Percentiles rank a stretch among this genome's conserved stretches.
Conservation (phyloP, 2,797 vertebrate species). For the Ciconia nigra region DNA sequence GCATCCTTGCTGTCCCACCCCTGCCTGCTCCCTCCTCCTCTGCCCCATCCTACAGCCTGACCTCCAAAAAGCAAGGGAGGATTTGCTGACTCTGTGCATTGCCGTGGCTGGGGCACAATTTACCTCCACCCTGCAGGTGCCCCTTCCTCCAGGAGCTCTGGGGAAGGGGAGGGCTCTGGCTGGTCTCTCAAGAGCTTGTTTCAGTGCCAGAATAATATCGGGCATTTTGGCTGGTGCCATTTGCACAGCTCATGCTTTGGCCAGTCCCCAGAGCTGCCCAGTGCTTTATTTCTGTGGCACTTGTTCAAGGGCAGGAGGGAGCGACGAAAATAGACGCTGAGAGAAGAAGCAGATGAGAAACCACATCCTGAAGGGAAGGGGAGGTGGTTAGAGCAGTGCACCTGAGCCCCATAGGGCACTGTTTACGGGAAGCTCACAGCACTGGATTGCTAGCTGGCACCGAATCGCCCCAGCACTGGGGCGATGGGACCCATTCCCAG, state of each 20-base stretch:
- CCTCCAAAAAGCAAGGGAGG: not conserved
- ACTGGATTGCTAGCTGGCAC: not conserved
- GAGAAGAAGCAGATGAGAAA: not conserved
- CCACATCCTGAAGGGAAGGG: not conserved
- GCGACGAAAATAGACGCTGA: fast-evolving
- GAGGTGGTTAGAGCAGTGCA: not conserved
- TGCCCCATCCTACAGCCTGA: not conserved
- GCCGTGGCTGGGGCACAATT: fast-evolving
- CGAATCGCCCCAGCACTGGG: fast-evolving
- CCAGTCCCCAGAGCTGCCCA: not conserved
- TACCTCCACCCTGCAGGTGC: not conserved
- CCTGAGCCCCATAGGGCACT: not conserved
- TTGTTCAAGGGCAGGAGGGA: not conserved
- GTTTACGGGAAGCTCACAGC: not conserved
- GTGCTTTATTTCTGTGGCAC: not conserved
- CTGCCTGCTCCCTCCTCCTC: not conserved
- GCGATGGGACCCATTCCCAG: not conserved
- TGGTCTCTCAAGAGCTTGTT: not conserved
- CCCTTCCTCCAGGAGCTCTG: not conserved
- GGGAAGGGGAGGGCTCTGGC: not conserved
- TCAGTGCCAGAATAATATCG: not conserved
- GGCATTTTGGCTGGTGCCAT: not conserved
- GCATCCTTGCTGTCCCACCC: not conserved
- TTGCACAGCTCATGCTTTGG: not conserved
- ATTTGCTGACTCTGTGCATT: not conserved